These are phyloP conservation scores for Limnephilus lunatus DNA, from an alignment of 2,888 invertebrate species.

Conservation along the genomic window DNA sequence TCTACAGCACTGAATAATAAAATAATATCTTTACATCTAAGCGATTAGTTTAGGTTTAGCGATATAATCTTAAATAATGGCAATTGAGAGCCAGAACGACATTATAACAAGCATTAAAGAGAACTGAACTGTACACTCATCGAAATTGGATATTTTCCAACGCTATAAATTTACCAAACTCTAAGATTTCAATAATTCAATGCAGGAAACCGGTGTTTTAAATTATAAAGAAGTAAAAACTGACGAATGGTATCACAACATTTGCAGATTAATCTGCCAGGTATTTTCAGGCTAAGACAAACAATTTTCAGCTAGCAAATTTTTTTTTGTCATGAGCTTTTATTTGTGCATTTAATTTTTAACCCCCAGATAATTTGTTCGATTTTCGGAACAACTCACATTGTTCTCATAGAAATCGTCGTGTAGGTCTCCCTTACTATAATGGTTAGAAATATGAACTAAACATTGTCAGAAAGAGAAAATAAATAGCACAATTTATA, in stretches of 20 bases:
- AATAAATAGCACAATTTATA: too few species aligned
- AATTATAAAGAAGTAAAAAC: too few species aligned
- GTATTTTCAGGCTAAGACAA: neutral
- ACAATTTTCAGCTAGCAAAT: neutral
- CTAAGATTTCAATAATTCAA: neutral
- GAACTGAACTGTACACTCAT: neutral
- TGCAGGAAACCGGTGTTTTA: too few species aligned
- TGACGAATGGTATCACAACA: too few species aligned
- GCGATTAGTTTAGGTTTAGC: neutral
- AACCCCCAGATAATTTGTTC: too few species aligned
- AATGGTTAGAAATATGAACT: too few species aligned
- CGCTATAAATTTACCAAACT: neutral
- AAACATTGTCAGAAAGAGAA: too few species aligned
- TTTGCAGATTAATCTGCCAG: too few species aligned
- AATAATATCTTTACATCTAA: neutral
- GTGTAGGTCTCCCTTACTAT: too few species aligned
- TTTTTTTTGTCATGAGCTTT: neutral
- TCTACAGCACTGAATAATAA: neutral
- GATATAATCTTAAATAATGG: neutral
- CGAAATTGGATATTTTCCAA: neutral
- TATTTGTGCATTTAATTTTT: neutral
- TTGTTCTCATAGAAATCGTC: too few species aligned
- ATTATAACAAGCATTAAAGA: neutral
- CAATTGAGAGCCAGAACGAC: neutral
- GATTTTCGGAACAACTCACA: too few species aligned